Percentiles rank a stretch among this genome's conserved stretches.
These are phyloP conservation scores for Drosophila pseudotakahashii DNA, from an alignment of 2,888 invertebrate genomes.

Conservation along the genomic window DNA sequence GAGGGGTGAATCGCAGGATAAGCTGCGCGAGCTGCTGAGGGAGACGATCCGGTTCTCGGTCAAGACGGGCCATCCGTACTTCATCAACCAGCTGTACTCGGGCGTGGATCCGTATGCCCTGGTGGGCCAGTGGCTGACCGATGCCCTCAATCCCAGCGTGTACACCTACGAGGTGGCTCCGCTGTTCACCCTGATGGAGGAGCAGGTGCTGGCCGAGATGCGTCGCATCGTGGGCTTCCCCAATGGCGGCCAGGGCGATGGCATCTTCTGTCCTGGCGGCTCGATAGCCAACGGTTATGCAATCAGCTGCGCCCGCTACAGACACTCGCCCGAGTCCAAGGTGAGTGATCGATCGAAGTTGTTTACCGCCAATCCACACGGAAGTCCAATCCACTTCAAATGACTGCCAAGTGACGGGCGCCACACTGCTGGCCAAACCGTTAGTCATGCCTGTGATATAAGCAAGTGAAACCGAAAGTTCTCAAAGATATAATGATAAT, in stretches of 20 bases:
- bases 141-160: conserved; percentile 93
- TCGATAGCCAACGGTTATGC: conserved; percentile 96
- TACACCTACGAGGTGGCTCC: conserved; percentile 96
- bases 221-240: conserved; percentile 90
- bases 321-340: conserved; percentile 90
- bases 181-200: conserved; percentile 94
- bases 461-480: conserved; percentile 14
- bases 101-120: conserved; percentile 93
- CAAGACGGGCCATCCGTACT: conserved; percentile 95
- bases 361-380: conserved; percentile 20
- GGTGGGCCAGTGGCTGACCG: conserved; percentile 93
- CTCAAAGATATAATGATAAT: neutral
- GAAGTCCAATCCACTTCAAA: conserved; percentile 13
- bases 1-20: conserved; percentile 87
- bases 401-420: neutral
- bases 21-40: conserved; percentile 88
- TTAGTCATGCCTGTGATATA: conserved; percentile 17
- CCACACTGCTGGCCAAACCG: conserved; percentile 13
- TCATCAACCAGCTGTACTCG: conserved; percentile 94
- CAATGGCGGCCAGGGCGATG: conserved; percentile 90
- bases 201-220: conserved; percentile 92
- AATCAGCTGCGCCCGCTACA: conserved; percentile 92
- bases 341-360: conserved; percentile 82
- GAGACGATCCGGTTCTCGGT: conserved; percentile 93
- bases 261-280: conserved; percentile 95